Percentiles rank a stretch among this genome's conserved stretches.
Evolutionary conservation across 2,888 invertebrate genomes (phyloP).

Genomic region (Ochropleura leucogaster): DNA sequence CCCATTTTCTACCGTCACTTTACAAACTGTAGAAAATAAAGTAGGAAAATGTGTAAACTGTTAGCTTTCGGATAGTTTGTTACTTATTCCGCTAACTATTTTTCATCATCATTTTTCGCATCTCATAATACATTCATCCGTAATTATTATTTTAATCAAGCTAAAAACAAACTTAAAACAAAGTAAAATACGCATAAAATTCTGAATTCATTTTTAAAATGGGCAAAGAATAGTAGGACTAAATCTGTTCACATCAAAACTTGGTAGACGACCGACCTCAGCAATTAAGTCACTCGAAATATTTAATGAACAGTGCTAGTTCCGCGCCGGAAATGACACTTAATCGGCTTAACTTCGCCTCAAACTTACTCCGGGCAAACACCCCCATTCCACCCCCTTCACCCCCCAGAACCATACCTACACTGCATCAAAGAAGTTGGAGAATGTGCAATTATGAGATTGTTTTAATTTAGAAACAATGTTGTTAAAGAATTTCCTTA

Average conservation of each 20-base stretch:
- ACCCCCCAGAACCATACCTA: constrained; percentile 72
- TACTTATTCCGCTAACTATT: constrained; percentile 2
- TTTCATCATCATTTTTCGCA: background rate
- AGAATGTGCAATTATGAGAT: constrained; percentile 91
- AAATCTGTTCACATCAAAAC: constrained; percentile 81
- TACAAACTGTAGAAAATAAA: constrained; percentile 44
- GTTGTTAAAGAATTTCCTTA: constrained; percentile 88
- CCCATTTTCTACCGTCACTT: constrained; percentile 54
- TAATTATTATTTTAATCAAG: background rate
- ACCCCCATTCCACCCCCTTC: constrained; percentile 65
- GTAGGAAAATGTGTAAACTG: constrained; percentile 22
- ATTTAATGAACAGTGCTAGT: constrained; percentile 90
- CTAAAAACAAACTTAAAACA: background rate
- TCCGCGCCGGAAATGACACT: constrained; percentile 89
- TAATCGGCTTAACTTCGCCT: constrained; percentile 89
- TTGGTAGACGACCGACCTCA: constrained; percentile 82
- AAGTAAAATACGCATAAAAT: constrained; percentile 12
- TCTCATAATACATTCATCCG: rapidly evolving
- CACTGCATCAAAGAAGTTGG: constrained; percentile 89
- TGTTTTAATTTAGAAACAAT: constrained; percentile 91
- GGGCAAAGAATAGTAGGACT: constrained; percentile 68
- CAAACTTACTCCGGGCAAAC: constrained; percentile 83
- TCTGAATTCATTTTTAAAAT: constrained; percentile 50
- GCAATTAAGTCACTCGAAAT: constrained; percentile 89
- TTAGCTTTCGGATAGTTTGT: constrained; percentile 5